Evolutionary conservation across 2,888 invertebrate species (phyloP).

Genomic region (Cheiracanthium punctorium): DNA sequence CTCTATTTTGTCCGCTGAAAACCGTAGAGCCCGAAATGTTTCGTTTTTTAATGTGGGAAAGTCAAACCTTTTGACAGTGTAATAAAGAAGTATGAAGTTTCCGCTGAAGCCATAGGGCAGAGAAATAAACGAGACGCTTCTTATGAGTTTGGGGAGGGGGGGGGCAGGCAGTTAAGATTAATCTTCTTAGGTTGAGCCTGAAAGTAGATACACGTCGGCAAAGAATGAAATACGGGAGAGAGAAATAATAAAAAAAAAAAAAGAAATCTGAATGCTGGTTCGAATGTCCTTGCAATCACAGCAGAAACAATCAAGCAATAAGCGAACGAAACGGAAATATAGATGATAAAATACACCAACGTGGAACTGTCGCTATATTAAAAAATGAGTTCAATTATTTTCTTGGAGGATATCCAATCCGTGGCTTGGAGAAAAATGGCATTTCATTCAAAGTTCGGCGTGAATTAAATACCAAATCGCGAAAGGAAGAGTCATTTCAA

Average conservation of each 20-base stretch:
- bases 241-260: neutral
- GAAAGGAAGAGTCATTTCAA: too few relatives aligned
- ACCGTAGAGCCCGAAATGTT: conserved; percentile 31
- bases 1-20: conserved; percentile 37
- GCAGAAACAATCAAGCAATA: too few relatives aligned
- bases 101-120: conserved; percentile 3
- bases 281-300: too few relatives aligned
- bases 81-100: conserved; percentile 54
- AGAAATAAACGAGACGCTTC: neutral
- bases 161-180: conserved; percentile 1
- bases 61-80: conserved; percentile 50
- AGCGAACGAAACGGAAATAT: too few relatives aligned
- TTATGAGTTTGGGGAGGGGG: conserved; percentile 7
- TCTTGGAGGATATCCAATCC: too few relatives aligned
- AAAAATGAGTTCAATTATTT: too few relatives aligned
- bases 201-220: neutral
- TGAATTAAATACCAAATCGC: too few relatives aligned
- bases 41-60: conserved; percentile 43
- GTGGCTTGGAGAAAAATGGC: too few relatives aligned
- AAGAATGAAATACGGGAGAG: neutral
- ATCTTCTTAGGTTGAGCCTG: neutral
- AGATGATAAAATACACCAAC: too few relatives aligned
- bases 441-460: too few relatives aligned
- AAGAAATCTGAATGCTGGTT: too few relatives aligned
- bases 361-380: too few relatives aligned